A percentile compares a stretch with the other conserved stretches of the same genome.
These are phyloP conservation scores for Diabrotica undecimpunctata DNA, from an alignment of 1,140 invertebrate species.

Conservation along the genomic window DNA sequence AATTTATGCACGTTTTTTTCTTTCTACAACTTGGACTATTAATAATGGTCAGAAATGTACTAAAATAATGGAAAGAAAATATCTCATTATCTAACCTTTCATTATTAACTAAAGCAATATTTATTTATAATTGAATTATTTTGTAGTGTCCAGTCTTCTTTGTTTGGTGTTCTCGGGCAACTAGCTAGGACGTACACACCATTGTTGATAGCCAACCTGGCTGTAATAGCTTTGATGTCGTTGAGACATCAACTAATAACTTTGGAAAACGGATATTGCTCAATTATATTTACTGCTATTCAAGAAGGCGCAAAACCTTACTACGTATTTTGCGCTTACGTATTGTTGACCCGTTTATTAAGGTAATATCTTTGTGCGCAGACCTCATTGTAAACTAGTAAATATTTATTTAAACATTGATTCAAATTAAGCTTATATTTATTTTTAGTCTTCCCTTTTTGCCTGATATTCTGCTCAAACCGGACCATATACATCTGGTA, in stretches of 20 bases:
- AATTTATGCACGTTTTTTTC: no score
- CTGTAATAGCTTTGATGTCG: constrained; percentile 47
- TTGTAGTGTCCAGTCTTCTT: constrained; percentile 43
- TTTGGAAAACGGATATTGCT: constrained; percentile 31
- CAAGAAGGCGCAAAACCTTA: constrained; percentile 48
- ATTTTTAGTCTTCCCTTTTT: not conserved
- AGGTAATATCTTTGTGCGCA: constrained; percentile 30
- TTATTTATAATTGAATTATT: no score
- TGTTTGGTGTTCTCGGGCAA: constrained; percentile 43
- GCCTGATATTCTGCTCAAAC: constrained; percentile 31
- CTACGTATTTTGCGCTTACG: constrained; percentile 43
- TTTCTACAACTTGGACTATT: no score
- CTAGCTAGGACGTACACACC: constrained; percentile 47
- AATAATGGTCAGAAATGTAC: no score
- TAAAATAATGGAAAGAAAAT: no score
- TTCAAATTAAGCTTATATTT: no score
- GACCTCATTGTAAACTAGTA: not conserved
- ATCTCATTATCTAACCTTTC: no score
- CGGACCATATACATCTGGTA: constrained; percentile 37
- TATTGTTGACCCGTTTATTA: constrained; percentile 37
- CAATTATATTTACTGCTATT: constrained; percentile 47
- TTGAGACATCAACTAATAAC: constrained; percentile 44
- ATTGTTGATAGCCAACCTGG: constrained; percentile 46
- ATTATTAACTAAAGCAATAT: no score
- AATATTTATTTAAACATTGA: no score